Percentiles rank a stretch among this genome's conserved stretches.
These are phyloP conservation scores for Apocrypta bakeri DNA, from an alignment of 1,140 invertebrate genomes.

Conservation along the genomic window DNA sequence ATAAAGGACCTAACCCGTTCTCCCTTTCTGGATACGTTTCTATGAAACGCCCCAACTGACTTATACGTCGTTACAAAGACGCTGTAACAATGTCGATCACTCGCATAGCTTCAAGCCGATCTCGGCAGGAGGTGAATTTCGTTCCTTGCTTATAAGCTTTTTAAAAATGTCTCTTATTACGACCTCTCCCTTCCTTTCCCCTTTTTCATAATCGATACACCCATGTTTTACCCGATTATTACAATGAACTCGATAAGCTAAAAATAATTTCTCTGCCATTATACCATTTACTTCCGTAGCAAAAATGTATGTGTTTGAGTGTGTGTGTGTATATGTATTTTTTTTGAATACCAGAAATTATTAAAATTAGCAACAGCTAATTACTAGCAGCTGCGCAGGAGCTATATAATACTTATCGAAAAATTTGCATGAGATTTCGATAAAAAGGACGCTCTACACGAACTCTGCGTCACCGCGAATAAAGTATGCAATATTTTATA, in stretches of 20 bases:
- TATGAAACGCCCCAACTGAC: conserved; percentile 29
- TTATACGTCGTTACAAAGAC: conserved; percentile 34
- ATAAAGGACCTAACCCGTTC: neutral
- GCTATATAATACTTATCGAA: neutral
- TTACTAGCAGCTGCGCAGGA: neutral
- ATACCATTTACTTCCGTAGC: too few relatives aligned
- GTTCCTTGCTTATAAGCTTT: neutral
- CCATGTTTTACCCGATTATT: neutral
- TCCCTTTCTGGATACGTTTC: neutral
- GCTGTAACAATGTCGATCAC: conserved; percentile 6
- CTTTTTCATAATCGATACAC: neutral
- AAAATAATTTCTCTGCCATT: neutral
- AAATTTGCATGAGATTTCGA: neutral
- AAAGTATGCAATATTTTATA: conserved; percentile 10
- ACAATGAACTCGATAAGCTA: conserved; percentile 5
- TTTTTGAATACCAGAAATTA: neutral
- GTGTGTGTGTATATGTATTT: too few relatives aligned
- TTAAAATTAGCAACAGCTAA: neutral
- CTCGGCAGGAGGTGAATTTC: conserved; percentile 20
- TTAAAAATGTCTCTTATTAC: conserved; percentile 13
- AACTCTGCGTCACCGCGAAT: neutral
- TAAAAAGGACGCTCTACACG: neutral
- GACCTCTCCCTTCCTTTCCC: neutral
- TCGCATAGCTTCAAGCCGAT: conserved; percentile 22
- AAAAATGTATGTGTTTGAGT: too few relatives aligned